Percentiles rank a stretch among this genome's conserved stretches.
Evolutionary conservation across 1,140 invertebrate species (phyloP).

Genomic region (Paralvinella palmiformis): DNA sequence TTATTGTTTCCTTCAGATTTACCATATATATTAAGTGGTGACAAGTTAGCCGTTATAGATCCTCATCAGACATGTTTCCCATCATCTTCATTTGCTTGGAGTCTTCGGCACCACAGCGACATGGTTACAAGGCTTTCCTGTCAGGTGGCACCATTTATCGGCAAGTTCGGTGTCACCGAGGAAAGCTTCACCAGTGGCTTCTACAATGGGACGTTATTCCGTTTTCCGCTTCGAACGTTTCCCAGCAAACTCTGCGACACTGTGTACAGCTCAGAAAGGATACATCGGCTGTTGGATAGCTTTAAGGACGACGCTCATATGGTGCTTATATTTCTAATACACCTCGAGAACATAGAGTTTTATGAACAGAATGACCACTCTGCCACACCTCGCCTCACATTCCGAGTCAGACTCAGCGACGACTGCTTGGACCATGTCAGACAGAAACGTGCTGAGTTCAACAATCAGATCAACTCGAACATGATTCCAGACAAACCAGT

Average conservation of each 20-base stretch:
- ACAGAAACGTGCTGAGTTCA: slow-evolving; percentile 4
- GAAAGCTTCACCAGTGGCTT: slow-evolving; percentile 19
- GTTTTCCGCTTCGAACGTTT: slow-evolving; percentile 20
- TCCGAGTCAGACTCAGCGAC: slow-evolving; percentile 10
- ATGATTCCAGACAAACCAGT: slow-evolving; percentile 9
- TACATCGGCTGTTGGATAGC: slow-evolving; percentile 20
- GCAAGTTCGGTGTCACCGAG: slow-evolving; percentile 22
- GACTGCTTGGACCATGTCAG: slow-evolving; percentile 16
- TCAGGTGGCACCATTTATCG: slow-evolving; percentile 20
- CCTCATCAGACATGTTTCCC: slow-evolving; percentile 24
- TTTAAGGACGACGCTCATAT: slow-evolving; percentile 20
- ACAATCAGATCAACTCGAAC: background rate
- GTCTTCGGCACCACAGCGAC: slow-evolving; percentile 5
- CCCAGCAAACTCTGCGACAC: slow-evolving; percentile 4
- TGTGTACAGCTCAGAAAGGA: slow-evolving; percentile 18
- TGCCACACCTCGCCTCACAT: background rate
- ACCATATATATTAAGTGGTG: slow-evolving; percentile 35
- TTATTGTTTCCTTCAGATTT: slow-evolving; percentile 32
- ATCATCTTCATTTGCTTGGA: background rate
- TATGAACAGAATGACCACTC: slow-evolving; percentile 7
- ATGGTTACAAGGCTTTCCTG: slow-evolving; percentile 6
- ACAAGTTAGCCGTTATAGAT: slow-evolving; percentile 31
- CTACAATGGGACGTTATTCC: slow-evolving; percentile 30
- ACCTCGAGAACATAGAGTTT: slow-evolving; percentile 20
- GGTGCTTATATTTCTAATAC: slow-evolving; percentile 17